phyloP scores from a whole-genome alignment of 2,113 vertebrate genomes.

The Myocastor coypus region DNA sequence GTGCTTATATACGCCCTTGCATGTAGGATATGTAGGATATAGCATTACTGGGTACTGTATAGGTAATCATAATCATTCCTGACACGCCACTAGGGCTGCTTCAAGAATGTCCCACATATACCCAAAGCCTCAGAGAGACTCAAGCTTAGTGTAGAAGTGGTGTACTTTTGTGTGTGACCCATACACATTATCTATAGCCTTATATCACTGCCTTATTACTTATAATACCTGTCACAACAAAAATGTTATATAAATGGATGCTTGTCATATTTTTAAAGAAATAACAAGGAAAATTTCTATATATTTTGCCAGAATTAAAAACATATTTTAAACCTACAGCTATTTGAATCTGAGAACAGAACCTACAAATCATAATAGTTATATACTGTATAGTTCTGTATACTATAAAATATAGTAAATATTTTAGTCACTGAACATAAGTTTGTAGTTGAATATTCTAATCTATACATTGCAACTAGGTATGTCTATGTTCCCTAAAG shows the following conservation, averaged over 20 bases:
- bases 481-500: background rate
- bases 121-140: background rate
- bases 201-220: background rate
- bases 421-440: background rate
- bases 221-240: background rate
- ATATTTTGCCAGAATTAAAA: background rate
- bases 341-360: background rate
- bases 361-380: background rate
- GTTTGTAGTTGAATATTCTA: background rate
- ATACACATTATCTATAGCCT: background rate
- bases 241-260: background rate
- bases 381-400: background rate
- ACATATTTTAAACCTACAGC: background rate
- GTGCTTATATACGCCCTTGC: background rate
- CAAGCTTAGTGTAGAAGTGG: background rate
- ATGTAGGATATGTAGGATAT: background rate
- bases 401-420: too few species aligned
- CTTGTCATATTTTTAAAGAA: background rate
- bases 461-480: background rate
- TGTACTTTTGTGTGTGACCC: too few species aligned
- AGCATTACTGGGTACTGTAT: background rate
- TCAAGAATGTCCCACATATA: background rate
- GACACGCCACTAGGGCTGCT: too few species aligned
- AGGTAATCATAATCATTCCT: background rate
- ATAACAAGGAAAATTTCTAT: background rate